Base-by-base conservation (phyloP, 2,113 vertebrate species). In the Microcebus ravelobensis region DNA sequence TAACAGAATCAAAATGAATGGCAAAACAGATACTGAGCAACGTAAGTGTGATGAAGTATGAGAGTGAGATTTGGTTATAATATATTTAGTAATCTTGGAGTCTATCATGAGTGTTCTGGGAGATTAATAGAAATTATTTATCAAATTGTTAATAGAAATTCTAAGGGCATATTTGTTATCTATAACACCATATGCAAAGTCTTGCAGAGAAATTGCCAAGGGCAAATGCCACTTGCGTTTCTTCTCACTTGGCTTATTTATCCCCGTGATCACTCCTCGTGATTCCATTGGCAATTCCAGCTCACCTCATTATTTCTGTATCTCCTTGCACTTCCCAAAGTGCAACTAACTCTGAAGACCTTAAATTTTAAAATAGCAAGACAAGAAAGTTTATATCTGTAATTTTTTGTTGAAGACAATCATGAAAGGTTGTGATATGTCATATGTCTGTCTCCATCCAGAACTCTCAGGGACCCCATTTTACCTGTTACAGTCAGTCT, bases 91-190 rank as follows among this genome's bases (percentile, higher is more conserved):
- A 59, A 93, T 52, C 45, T 52, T 31, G 48, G 70, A 80, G 8
- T n/a, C 31, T 14, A 77, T 65, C 15, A 9, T 29, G 55, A 93
- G 67, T 71, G 45, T 71, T 42, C 63, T 57, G 52, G n/a, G 59
- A 34, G 42, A 71, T 59, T 55, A 71, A 59, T n/a, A 59, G 52
- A 76, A 93, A 90, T 89, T 34, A 70, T 45, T 83, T 52, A 67
- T 59, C 80, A 94, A 91, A 65, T 80, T 79, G 10, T 71, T 81
- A 70, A 85, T 70, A 48, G 65, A 84, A 90, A 94, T 84, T 67
- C 5, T 65, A 65, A 92, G 55, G 71, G n/a, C 63, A 74, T 89
- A 79, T 95, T 79, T 87, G 18, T 92, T 80, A 23, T 59, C 29
- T 50, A 31, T 55, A 76, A 96, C 84, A 31, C 6, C 31, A 68